Evolutionary conservation across 1,140 invertebrate species (phyloP), one percentile per base, ranked within the genome.

Genomic region (Chymomyza costata): DNA sequence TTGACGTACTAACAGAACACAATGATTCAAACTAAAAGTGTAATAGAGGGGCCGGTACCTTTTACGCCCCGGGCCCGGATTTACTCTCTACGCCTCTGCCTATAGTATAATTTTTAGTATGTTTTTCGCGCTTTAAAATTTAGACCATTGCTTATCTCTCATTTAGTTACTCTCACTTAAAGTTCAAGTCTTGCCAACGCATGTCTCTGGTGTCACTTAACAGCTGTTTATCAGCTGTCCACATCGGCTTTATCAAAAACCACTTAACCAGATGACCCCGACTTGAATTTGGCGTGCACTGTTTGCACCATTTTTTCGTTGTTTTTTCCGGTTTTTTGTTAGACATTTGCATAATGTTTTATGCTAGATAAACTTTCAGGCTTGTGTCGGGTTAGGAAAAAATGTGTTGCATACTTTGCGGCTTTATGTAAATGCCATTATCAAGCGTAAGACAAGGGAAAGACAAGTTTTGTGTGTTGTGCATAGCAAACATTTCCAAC

Each of bases 341-440:
- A n/a, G n/a, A n/a, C 37, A 80, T 80, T 80, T 67, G 68, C 73
- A 78, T 78, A 80, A 68, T 78, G 58, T 80, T 71, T 68, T 65
- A 54, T 63, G 47, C 47, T 56, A 51, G 55, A 41, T 71, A 67
- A 78, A 78, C 73, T 78, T 80, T 80, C n/a, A n/a, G 43, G 54
- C 63, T 71, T 56, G 46, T 66, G 63, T 41, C 59, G 3, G 21
- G 21, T 39, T n/a, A 47, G 54, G 71, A 63, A 40, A 49, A 45
- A 60, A 76, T 76, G 66, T 78, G 67, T 59, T 80, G 73, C 73
- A 78, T 80, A 65, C 73, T 78, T 78, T 80, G 63, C 67, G 69
- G 67, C 63, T 44, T 68, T 78, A 78, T 78, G 73, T 68, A 73
- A 78, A 78, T 78, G 21, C 51, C 54, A 71, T 51, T 49, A 71